Base-by-base conservation (phyloP, 2,113 vertebrate species). In the Hemichromis elongatus region DNA sequence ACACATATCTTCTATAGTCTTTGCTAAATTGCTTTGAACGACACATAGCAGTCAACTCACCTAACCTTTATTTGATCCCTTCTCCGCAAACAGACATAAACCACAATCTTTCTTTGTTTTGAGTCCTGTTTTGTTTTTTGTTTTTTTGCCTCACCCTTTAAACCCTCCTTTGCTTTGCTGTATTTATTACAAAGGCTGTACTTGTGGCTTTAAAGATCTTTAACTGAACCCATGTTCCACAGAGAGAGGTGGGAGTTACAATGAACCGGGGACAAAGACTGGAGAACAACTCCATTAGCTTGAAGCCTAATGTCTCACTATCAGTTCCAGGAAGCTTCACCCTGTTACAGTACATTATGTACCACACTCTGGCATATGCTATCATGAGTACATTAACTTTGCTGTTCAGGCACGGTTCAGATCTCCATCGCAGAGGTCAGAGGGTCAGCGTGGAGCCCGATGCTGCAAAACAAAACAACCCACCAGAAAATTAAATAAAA, bases 401-500 rank as follows among this genome's bases (percentile, higher is more conserved):
- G 9, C 3, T 50, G 68, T 2, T 50, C 68, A 19, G 40, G 40
- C 5, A 0, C 47, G 40, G 9, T 12, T 50, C 14, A 73, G 30
- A 73, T 19, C 42, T 24, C 2, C 18, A 47, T 11, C 24, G 28
- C 5, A 0, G 40, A 26, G 66, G 24, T 47, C 14, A 28, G 42
- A 50, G 68, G 14, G 42, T 73, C 42, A 50, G 42, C 3, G 16
- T 73, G 68, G 42, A 73, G 3, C 42, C 24, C 1, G 13, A 21
- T 3, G 9, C 24, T 7, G 40, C 40, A 16, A 45, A 45, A 40
- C 13, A 18, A 70, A 47, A 70, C 40, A 45, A 70, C 40, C 14
- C 3, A 14, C 0, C 21, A 26, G 37, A 0, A 70, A 18, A 70
- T 45, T 2, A 1, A 68, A 42, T 42, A 21, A 42, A 24, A 26